Percentiles rank a stretch among this genome's conserved stretches.
These are phyloP conservation scores for Dolichopus griseipennis DNA, from an alignment of 2,888 invertebrate genomes.

Conservation along the genomic window DNA sequence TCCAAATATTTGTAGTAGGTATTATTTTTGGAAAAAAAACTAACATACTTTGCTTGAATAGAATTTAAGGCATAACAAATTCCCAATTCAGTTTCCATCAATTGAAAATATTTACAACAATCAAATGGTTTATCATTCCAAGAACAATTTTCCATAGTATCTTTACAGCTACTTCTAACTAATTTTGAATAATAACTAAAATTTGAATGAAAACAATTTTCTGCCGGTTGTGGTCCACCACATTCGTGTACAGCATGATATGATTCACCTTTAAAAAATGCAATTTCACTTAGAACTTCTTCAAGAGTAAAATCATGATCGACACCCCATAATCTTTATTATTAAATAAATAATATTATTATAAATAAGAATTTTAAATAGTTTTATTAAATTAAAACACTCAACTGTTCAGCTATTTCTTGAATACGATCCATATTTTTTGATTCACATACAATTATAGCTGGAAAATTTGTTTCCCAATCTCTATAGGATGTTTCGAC, in stretches of 20 bases:
- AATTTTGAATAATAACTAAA: constrained; percentile 51
- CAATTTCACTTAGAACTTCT: constrained; percentile 59
- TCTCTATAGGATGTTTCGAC: constrained; percentile 63
- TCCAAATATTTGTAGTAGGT: background rate
- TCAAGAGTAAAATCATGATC: constrained; percentile 61
- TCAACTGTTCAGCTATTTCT: constrained; percentile 54
- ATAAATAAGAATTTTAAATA: too few species aligned
- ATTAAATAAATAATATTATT: too few species aligned
- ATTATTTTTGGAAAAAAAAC: background rate
- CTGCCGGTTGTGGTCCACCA: constrained; percentile 45
- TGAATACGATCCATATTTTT: constrained; percentile 55
- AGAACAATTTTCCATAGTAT: constrained; percentile 49
- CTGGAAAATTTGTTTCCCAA: constrained; percentile 65
- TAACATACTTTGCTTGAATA: constrained; percentile 44
- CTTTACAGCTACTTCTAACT: constrained; percentile 52
- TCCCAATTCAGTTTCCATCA: constrained; percentile 59
- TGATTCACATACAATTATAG: constrained; percentile 62
- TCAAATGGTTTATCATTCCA: constrained; percentile 53
- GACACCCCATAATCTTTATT: constrained; percentile 55
- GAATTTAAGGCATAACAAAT: constrained; percentile 59
- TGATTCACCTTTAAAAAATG: constrained; percentile 58
- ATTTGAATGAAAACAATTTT: constrained; percentile 51
- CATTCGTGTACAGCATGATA: constrained; percentile 58
- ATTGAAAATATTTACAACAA: constrained; percentile 57
- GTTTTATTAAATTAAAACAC: constrained; percentile 24